Conservation (phyloP, 2,888 invertebrate genomes). For the Tyria jacobaeae region DNA sequence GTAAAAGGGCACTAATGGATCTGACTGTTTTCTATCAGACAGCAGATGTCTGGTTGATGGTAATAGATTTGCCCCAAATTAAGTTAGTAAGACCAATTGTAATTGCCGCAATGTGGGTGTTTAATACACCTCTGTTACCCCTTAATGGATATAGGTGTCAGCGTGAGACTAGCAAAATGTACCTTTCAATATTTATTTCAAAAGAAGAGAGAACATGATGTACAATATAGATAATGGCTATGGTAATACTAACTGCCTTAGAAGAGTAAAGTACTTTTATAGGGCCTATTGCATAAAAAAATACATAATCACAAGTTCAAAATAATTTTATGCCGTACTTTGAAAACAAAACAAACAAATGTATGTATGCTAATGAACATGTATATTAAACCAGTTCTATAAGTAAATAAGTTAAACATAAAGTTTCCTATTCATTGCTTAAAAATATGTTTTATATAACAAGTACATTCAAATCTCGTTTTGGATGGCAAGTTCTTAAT, state of each 20-base stretch:
- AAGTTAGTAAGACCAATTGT: too few relatives aligned
- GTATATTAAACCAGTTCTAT: background rate
- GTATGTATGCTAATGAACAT: background rate
- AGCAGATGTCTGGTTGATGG: too few relatives aligned
- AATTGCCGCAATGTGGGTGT: too few relatives aligned
- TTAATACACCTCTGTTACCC: too few relatives aligned
- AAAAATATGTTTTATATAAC: slow-evolving; percentile 2
- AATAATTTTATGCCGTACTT: background rate
- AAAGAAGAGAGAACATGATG: too few relatives aligned
- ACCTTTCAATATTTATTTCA: background rate
- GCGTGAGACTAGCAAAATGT: too few relatives aligned
- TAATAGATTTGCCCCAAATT: too few relatives aligned
- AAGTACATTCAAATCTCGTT: background rate
- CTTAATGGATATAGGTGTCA: too few relatives aligned
- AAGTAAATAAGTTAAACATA: background rate
- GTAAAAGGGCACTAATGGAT: too few relatives aligned
- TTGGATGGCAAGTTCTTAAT: background rate
- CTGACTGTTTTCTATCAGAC: too few relatives aligned
- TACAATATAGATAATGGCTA: background rate
- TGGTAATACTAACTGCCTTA: background rate
- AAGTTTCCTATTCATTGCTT: background rate
- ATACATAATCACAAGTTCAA: background rate
- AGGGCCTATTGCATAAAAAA: background rate
- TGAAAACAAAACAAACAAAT: background rate
- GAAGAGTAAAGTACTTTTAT: background rate